These are phyloP conservation scores for Suncus etruscus DNA, from an alignment of 2,113 vertebrate species.

Conservation along the genomic window DNA sequence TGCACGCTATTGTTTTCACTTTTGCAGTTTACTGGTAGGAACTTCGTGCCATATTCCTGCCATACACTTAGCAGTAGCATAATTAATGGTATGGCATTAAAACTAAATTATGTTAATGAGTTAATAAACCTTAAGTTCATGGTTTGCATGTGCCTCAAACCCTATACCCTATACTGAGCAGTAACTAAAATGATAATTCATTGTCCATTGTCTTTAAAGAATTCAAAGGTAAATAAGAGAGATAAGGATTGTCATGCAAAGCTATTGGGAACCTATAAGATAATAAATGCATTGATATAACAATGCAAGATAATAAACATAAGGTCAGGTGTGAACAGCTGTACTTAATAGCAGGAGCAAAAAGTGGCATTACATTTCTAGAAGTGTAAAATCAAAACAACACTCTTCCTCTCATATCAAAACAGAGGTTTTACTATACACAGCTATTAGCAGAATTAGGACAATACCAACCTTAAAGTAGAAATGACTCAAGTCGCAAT, in stretches of 20 bases:
- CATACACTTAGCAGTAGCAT: not conserved
- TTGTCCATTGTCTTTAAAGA: conserved; percentile 18
- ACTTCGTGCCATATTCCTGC: not conserved
- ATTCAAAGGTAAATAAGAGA: conserved; percentile 6
- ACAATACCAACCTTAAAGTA: conserved; percentile 60
- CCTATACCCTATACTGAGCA: not conserved
- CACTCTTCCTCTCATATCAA: conserved; percentile 73
- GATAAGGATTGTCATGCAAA: conserved; percentile 7
- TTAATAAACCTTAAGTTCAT: not conserved
- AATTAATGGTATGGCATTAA: not conserved
- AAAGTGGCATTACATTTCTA: conserved; percentile 78
- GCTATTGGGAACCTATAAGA: conserved; percentile 58
- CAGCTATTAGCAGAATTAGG: conserved; percentile 64
- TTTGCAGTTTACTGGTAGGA: not conserved
- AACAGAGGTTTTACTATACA: conserved; percentile 70
- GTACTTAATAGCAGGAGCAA: conserved; percentile 66
- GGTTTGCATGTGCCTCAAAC: not conserved
- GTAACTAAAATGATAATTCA: conserved; percentile 27
- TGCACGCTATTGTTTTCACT: not conserved
- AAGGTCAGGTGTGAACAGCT: conserved; percentile 78
- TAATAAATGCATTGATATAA: conserved; percentile 71
- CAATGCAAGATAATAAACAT: conserved; percentile 73
- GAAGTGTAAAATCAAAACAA: conserved; percentile 55
- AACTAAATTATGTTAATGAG: not conserved
- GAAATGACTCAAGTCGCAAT: not conserved